Evolutionary conservation across 23 tunicate species (phyloP), one percentile per base, ranked within the genome.

Genomic region (Styela plicata): DNA sequence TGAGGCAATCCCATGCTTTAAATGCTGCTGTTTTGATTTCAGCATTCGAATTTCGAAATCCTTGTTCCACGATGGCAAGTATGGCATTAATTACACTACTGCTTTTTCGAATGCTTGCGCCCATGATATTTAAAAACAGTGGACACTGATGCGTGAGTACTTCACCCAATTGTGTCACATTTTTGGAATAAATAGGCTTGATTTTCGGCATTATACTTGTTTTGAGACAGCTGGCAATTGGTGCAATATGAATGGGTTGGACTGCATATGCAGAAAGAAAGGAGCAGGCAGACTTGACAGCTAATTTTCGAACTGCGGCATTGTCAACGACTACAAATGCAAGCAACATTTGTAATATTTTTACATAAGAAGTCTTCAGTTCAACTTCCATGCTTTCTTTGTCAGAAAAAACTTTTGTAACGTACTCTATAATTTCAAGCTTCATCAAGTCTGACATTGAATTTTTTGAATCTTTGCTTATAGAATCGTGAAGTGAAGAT

Each of bases 61-160:
- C 94, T 81, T 84, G 82, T 73, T 89, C 88, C 2, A 89, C 69
- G 53, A 89, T 77, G 0, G 74, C 36, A 18, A 89, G 78, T 68
- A 84, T 20, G 0, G 80, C 67, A 74, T 89, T 89, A 29, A 71
- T 80, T 2, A 89, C 63, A 44, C 88, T 79, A 52, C 85, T 80
- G 66, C 88, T 89, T 71, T 82, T 79, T 34, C 82, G 85, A 24
- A 85, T 66, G 64, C 80, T 82, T 35, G 77, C 88, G 2, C 94
- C 94, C 22, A 89, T 80, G 22, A 89, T 53, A 18, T 24, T 36
- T 65, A 89, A 69, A 79, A 70, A 89, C 7, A 84, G 19, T 20
- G 94, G 94, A 20, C 80, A 36, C 30, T 84, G 94, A 3, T 13
- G 25, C 20, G 78, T 74, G 22, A 89, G 52, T 24, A 89, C 53